Evolutionary conservation across 2,888 invertebrate genomes (phyloP), one percentile per base, ranked within the genome.

Genomic region (Eurytoma adleriae): DNA sequence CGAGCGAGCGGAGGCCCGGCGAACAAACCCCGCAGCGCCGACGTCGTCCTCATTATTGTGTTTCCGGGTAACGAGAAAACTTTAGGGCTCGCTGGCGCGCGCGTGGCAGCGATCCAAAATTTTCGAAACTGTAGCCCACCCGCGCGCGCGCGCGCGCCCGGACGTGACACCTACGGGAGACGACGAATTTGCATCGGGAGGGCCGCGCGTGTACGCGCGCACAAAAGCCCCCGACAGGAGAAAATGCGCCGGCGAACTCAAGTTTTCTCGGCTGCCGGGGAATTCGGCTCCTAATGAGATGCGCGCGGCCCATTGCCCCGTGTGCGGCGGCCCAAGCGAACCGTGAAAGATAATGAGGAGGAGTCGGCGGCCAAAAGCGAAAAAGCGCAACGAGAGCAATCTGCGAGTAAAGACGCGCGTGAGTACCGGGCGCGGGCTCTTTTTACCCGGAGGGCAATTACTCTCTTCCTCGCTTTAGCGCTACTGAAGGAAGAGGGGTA

Each of bases 31-130:
- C 40, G 40, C 40, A 40, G 40, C 13, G 48, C 24, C 56, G 82
- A 82, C 80, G 80, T 82, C 81, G 80, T 82, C 80, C 83, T 83
- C 82, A 82, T 84, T 83, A 85, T 84, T 82, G 83, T 83, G 80
- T 84, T 84, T 84, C 77, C 80, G 75, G 40, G 76, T 84, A 83
- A 85, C 82, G 84, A 85, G 84, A 83, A 85, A 84, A 85, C 80
- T 84, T 84, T 80, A 73, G 79, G 64, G 14, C 27, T 14, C 61
- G 10, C 40, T 40, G 16, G 30, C 61, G 48, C 50, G 27, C 59
- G 20, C 24, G n/a, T 79, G 82, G 82, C 82, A 79, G 61, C 79
- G 74, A 76, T 79, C 82, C 82, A 79, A 82, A 82, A 77, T 79
- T 79, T 62, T 67, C 20, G 66, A n/a, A 27, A n/a, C n/a, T 24